phyloP scores from a whole-genome alignment of 2,113 vertebrate genomes.

The Puma concolor region DNA sequence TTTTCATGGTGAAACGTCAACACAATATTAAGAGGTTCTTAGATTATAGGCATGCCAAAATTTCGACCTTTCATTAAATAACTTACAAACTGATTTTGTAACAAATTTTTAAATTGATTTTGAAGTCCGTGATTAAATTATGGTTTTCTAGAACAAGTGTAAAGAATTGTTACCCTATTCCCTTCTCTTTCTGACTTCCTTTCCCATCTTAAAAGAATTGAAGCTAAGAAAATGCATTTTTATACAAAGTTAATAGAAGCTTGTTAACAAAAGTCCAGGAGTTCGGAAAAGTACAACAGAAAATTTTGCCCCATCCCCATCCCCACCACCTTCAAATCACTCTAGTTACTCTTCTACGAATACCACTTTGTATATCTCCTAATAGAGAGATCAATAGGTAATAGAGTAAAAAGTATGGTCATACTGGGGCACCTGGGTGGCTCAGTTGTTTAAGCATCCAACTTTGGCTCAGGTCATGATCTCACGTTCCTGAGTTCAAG shows the following conservation, averaged over 20 bases:
- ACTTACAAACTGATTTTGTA: background rate
- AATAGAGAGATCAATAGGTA: background rate
- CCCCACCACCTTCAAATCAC: background rate
- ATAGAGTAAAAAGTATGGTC: background rate
- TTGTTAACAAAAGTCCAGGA: background rate
- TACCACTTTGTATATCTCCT: background rate
- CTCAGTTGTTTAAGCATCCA: no score
- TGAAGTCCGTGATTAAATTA: background rate
- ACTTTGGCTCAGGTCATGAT: no score
- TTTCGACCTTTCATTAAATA: background rate
- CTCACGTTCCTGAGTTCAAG: no score
- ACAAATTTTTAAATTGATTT: conserved; percentile 24
- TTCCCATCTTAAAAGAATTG: background rate
- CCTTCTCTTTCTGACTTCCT: background rate
- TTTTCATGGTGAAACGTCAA: background rate
- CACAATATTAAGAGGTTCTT: background rate
- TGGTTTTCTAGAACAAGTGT: background rate
- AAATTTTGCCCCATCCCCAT: background rate
- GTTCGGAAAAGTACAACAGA: background rate
- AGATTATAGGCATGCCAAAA: background rate
- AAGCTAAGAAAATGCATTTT: background rate
- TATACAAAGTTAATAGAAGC: conserved; percentile 12
- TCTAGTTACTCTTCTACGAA: background rate
- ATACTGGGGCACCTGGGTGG: background rate
- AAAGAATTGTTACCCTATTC: background rate